A percentile compares a stretch with the other conserved stretches of the same genome.
phyloP scores from a whole-genome alignment of 2,113 vertebrate species.

The Platichthys stellatus region DNA sequence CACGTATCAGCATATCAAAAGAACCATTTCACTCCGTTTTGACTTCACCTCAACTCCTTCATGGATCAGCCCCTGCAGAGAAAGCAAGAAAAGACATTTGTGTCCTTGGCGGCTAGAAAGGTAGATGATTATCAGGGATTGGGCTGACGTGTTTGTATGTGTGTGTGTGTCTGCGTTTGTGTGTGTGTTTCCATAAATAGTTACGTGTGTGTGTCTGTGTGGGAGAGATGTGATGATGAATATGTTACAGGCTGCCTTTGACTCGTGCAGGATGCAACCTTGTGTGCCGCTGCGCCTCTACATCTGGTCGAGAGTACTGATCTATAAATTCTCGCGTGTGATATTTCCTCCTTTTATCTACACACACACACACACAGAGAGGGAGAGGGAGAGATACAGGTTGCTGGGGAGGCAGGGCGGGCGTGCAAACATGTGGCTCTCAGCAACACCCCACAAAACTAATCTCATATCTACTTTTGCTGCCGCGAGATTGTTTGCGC shows the following conservation, averaged over 20 bases:
- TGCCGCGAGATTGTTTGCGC: conserved; percentile 61
- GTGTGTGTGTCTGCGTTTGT: neutral
- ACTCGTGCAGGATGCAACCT: conserved; percentile 56
- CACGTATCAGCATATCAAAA: conserved; percentile 27
- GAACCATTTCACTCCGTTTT: conserved; percentile 48
- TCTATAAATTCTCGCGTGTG: conserved; percentile 66
- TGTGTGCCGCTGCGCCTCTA: conserved; percentile 36
- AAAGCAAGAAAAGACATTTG: conserved; percentile 56
- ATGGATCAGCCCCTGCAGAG: conserved; percentile 42
- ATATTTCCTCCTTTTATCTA: conserved; percentile 7
- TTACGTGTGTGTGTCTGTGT: neutral
- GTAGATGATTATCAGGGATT: conserved; percentile 61
- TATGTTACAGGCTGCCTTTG: conserved; percentile 58
- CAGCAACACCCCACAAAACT: conserved; percentile 55
- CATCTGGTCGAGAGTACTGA: conserved; percentile 44
- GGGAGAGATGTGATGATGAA: conserved; percentile 60
- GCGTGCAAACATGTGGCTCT: conserved; percentile 45
- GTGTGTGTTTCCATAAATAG: neutral
- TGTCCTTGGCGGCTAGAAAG: conserved; percentile 60
- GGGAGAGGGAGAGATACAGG: neutral
- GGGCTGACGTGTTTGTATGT: conserved; percentile 22
- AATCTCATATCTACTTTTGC: conserved; percentile 69
- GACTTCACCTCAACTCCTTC: conserved; percentile 56
- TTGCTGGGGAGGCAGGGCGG: conserved; percentile 20
- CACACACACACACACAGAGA: no score